Conservation (phyloP, 2,113 vertebrate species). For the Xenopus borealis region DNA sequence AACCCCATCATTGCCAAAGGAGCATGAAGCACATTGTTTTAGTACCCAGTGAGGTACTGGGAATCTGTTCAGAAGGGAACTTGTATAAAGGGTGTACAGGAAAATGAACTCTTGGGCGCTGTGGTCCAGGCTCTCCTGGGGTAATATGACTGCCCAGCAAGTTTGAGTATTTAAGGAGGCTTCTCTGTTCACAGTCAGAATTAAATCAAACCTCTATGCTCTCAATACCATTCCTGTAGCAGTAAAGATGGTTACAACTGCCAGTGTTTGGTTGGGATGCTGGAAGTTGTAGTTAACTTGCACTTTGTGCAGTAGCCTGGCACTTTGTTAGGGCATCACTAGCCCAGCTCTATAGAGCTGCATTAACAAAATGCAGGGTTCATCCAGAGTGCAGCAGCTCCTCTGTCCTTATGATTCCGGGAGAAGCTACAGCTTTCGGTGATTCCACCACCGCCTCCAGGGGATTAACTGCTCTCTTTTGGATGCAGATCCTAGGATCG, state of each 20-base stretch:
- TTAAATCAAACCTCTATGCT: too few species aligned
- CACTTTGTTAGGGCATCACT: background rate
- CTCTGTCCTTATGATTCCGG: constrained; percentile 10
- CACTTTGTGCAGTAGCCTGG: background rate
- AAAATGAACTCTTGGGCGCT: background rate
- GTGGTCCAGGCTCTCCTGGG: background rate
- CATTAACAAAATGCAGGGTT: constrained; percentile 17
- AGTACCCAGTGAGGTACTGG: too few species aligned
- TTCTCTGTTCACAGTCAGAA: too few species aligned
- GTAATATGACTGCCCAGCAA: too few species aligned
- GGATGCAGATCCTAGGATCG: constrained; percentile 7
- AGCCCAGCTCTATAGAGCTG: constrained; percentile 9
- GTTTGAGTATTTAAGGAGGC: too few species aligned
- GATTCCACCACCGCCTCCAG: constrained; percentile 4
- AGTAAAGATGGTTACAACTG: too few species aligned
- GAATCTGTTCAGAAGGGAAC: background rate
- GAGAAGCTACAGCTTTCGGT: constrained; percentile 7
- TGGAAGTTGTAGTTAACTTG: background rate
- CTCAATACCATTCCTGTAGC: too few species aligned
- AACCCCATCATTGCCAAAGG: background rate
- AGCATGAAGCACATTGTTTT: background rate
- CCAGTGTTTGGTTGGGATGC: background rate
- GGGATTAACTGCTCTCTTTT: constrained; percentile 19
- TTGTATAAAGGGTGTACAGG: background rate
- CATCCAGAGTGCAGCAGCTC: constrained; percentile 18